Evolutionary conservation across 1,140 invertebrate genomes (phyloP).

Genomic region (Lucilia cuprina): DNA sequence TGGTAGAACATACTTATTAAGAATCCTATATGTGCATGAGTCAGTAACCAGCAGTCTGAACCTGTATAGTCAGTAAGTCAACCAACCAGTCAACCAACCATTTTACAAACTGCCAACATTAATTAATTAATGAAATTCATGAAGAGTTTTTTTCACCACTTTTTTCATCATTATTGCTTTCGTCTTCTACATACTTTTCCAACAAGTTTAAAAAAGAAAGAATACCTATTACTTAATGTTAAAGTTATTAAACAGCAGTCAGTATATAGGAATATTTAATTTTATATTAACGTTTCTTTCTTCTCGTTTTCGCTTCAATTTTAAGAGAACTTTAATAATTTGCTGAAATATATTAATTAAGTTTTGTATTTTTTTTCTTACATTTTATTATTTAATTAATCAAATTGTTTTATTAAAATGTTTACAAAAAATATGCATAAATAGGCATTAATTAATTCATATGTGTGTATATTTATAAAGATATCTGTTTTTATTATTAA

Average conservation of each 20-base stretch:
- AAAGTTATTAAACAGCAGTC: not conserved
- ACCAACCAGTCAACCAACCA: not conserved
- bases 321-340: too few species aligned
- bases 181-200: not conserved
- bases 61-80: not conserved
- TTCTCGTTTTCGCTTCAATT: too few species aligned
- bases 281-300: not conserved
- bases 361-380: too few species aligned
- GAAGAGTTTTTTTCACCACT: not conserved
- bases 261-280: not conserved
- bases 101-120: not conserved
- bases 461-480: too few species aligned
- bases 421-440: too few species aligned
- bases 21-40: too few species aligned
- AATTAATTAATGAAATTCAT: conserved; percentile 16
- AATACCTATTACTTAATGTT: not conserved
- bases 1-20: not conserved
- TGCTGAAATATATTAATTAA: too few species aligned
- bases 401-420: too few species aligned
- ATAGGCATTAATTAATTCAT: too few species aligned
- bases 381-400: too few species aligned
- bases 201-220: not conserved
- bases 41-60: not conserved
- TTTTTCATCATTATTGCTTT: not conserved
- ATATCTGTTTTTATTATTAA: too few species aligned